A percentile compares a stretch with the other conserved stretches of the same genome.
Evolutionary conservation across 2,888 invertebrate species (phyloP).

Genomic region (Mythimna impura): DNA sequence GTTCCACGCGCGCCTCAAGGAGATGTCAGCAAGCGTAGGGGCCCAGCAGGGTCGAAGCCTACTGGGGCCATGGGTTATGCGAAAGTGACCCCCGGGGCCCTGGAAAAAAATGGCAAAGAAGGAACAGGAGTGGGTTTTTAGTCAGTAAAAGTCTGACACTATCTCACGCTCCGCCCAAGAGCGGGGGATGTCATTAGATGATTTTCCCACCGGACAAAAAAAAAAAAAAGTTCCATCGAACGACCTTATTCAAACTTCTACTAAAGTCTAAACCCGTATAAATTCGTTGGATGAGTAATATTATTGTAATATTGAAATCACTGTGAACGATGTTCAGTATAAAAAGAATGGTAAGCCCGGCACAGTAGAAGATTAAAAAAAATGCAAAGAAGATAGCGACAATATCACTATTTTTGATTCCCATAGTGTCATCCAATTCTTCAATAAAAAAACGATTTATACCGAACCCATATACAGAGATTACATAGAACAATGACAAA

Average conservation of each 20-base stretch:
- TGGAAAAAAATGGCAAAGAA: too few species aligned
- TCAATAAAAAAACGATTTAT: constrained; percentile 14
- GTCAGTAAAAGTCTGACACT: too few species aligned
- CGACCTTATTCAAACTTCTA: neutral
- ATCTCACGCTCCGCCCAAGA: too few species aligned
- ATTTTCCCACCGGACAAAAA: too few species aligned
- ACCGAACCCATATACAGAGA: neutral
- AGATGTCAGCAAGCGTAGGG: too few species aligned
- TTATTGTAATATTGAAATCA: constrained; percentile 22
- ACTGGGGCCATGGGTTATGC: too few species aligned
- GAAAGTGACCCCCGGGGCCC: too few species aligned
- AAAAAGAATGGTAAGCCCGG: constrained; percentile 29
- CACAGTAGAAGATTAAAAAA: constrained; percentile 4
- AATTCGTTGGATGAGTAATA: constrained; percentile 38
- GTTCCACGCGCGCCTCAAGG: too few species aligned
- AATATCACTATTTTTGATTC: neutral
- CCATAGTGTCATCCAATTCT: constrained; percentile 5
- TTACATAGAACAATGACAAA: constrained; percentile 4
- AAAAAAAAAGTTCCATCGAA: constrained; percentile 22
- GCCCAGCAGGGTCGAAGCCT: too few species aligned
- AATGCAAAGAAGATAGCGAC: neutral
- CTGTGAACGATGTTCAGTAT: constrained; percentile 32
- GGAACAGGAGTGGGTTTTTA: too few species aligned
- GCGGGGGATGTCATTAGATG: too few species aligned
- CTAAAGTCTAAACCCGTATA: constrained; percentile 21